These are phyloP conservation scores for Noctuana brunneofusca DNA, from an alignment of 2,888 invertebrate genomes.

Conservation along the genomic window DNA sequence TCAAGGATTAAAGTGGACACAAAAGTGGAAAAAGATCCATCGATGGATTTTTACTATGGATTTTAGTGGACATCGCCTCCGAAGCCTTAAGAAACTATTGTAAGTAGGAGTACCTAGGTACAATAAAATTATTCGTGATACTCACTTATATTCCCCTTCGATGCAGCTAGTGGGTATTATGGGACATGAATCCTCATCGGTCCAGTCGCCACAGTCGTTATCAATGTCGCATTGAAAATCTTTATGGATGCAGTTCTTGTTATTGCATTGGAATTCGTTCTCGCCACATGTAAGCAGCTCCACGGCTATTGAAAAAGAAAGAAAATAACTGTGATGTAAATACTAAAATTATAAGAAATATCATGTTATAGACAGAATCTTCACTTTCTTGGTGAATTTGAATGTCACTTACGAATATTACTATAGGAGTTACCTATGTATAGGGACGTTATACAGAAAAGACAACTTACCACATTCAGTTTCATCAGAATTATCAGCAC, in stretches of 20 bases:
- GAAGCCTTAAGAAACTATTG: too few species aligned
- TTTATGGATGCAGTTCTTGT: constrained; percentile 87
- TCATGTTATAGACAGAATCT: too few species aligned
- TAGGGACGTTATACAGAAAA: not conserved
- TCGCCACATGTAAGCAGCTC: constrained; percentile 86
- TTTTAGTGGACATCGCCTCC: not conserved
- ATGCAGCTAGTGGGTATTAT: constrained; percentile 86
- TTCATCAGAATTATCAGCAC: constrained; percentile 90
- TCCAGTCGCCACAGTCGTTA: constrained; percentile 94
- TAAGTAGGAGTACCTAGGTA: too few species aligned
- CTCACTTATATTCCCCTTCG: constrained; percentile 87
- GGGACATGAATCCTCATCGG: constrained; percentile 91
- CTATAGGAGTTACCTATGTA: too few species aligned
- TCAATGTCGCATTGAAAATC: constrained; percentile 93
- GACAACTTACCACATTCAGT: constrained; percentile 83
- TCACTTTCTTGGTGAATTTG: too few species aligned
- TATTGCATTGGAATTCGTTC: constrained; percentile 88
- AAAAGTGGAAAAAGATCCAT: too few species aligned
- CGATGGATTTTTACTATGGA: not conserved
- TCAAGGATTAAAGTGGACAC: too few species aligned
- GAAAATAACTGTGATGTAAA: too few species aligned
- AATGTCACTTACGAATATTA: too few species aligned
- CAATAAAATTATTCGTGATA: constrained; percentile 8
- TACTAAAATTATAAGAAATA: too few species aligned
- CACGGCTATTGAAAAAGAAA: constrained; percentile 51